Base-by-base conservation (phyloP, 1,140 invertebrate species). In the Pseudomyrmex dendroicus region DNA sequence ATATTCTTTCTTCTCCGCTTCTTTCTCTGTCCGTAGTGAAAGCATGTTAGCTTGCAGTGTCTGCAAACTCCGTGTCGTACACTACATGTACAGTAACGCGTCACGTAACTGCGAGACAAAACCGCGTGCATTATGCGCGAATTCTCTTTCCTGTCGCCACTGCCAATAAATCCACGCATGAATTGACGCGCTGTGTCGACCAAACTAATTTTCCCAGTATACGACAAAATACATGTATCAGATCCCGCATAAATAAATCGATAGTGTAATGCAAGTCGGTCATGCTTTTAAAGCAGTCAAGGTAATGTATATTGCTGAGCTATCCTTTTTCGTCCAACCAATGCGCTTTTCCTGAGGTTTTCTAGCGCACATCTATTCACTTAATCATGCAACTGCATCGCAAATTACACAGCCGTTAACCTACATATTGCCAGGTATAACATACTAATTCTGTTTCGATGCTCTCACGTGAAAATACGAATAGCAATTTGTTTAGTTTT, bases 1-100 rank as follows among this genome's bases (percentile, higher is more conserved):
- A 35, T 0, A 4, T 35, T 4, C 35, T 88, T 89, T 86, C 80
- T 82, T 89, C 83, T 80, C 86, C 87, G 66, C 86, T 82, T 74
- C 52, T n/a, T 48, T 54, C 20, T 4, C 0, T 5, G 10, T 9
- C 15, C 61, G 25, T 70, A 68, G 78, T 61, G 50, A 57, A 76
- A 83, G 85, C 72, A 70, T 46, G 56, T 59, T 20, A 48, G 61
- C 35, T 44, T 70, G 62, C 62, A 50, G 54, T 74, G 85, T 85
- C 68, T 59, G 48, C 54, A 15, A 25, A 0, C 35, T 35, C 20
- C 13, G 20, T 78, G 54, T 67, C 74, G 56, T 66, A 62, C 62
- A 67, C 67, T 52, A 52, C 22, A 13, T 59, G 61, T 61, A 52
- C 76, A 74, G 68, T 50, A 73, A 66, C 20, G 59, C 10, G 54